Evolutionary conservation across 2,888 invertebrate species (phyloP), one percentile per base, ranked within the genome.

Genomic region (Apoderus coryli): DNA sequence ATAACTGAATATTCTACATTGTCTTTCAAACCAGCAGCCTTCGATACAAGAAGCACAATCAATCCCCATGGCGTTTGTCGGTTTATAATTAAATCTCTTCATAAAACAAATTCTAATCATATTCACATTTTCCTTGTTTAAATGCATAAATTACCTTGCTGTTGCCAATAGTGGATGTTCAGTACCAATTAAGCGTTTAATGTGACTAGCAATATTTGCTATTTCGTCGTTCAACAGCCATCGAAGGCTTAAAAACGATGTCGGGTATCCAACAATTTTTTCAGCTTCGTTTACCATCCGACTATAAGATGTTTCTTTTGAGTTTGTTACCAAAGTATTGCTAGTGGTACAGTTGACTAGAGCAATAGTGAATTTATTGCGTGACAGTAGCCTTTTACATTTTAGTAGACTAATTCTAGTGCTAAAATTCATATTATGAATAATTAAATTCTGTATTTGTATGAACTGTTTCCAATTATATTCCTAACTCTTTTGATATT

Each of bases 151-250:
- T 67, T 65, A 90, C 90, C 88, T 90, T 10, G 89, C 88, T 22
- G 89, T 90, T 60, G 85, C 81, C 32, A 93, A 59, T 31, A 95
- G 56, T 2, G 95, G 93, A 66, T 95, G 93, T 54, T 85, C 82
- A 10, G 89, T 88, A 32, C 90, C 90, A 29, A 93, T 82, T 31
- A 95, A 61, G 60, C 89, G 92, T 40, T 88, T 69, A 39, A 93
- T 63, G 54, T 93, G 86, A 29, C 85, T 60, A 1, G 90, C 90
- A 31, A 93, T 80, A 60, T 89, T 92, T 0, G 90, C 89, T 34
- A 93, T 78, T 63, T 93, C 92, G 55, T 93, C 93, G 54, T 85
- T 90, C 16, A 93, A 60, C n/a, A 93, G 64, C 80, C 89, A 92
- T 36, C 90, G 68, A 12, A 93, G 62, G 52, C 84, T 90, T 35